Evolutionary conservation across 1,140 invertebrate species (phyloP).

Genomic region (Tetranychus urticae): DNA sequence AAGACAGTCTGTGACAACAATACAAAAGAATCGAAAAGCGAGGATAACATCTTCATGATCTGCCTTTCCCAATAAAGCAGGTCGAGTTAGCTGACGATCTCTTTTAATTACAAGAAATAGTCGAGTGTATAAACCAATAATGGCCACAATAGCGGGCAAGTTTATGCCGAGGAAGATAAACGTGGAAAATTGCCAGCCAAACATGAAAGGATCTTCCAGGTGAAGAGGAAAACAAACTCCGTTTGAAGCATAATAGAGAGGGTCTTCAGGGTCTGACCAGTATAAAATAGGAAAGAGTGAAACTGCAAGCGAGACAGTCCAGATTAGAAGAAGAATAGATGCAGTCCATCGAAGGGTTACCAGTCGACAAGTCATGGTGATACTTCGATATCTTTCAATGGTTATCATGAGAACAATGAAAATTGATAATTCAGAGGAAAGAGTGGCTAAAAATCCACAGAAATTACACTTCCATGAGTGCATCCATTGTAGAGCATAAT

Average conservation of each 20-base stretch:
- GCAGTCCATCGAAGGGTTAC: conserved; percentile 5
- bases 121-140: conserved; percentile 32
- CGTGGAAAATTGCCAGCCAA: conserved; percentile 21
- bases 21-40: conserved; percentile 18
- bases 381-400: conserved; percentile 32
- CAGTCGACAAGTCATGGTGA: conserved; percentile 10
- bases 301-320: conserved; percentile 9
- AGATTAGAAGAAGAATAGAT: conserved; percentile 1
- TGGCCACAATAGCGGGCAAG: conserved; percentile 24
- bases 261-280: conserved; percentile 2
- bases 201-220: conserved; percentile 19
- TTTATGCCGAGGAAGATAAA: conserved; percentile 21
- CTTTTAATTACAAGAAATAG: conserved; percentile 13
- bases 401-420: conserved; percentile 49
- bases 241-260: conserved; percentile 18
- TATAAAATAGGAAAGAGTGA: conserved; percentile 12
- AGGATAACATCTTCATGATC: conserved; percentile 13
- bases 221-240: conserved; percentile 21
- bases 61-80: conserved; percentile 4
- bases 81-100: conserved; percentile 10
- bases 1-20: conserved; percentile 20
- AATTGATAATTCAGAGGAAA: conserved; percentile 43
- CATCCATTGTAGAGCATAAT: conserved; percentile 36
- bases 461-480: conserved; percentile 37
- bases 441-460: conserved; percentile 37